These are phyloP conservation scores for Hedya salicella DNA, from an alignment of 2,888 invertebrate species.

Conservation along the genomic window DNA sequence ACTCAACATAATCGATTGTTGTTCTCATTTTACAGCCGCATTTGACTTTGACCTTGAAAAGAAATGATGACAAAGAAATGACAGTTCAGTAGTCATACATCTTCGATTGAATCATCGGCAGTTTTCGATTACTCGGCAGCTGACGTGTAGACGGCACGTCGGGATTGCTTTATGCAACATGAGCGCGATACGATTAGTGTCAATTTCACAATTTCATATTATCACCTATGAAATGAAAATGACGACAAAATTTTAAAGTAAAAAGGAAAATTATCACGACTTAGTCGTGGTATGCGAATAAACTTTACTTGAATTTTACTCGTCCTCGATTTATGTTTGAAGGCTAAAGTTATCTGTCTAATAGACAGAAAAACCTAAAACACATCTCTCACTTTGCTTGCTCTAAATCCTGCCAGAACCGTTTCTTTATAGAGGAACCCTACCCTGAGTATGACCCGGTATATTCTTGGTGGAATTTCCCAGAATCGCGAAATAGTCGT, in stretches of 20 bases:
- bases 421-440: too few relatives aligned
- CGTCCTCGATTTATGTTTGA: too few relatives aligned
- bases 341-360: too few relatives aligned
- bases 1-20: background rate
- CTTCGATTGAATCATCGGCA: slow-evolving; percentile 33
- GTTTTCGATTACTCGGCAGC: slow-evolving; percentile 34
- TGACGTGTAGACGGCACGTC: too few relatives aligned
- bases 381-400: too few relatives aligned
- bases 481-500: too few relatives aligned
- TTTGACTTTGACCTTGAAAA: slow-evolving; percentile 32
- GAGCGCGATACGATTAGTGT: background rate
- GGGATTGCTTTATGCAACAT: slow-evolving; percentile 23
- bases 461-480: too few relatives aligned
- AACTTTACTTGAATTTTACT: too few relatives aligned
- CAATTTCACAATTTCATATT: background rate
- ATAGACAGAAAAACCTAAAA: too few relatives aligned
- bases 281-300: too few relatives aligned
- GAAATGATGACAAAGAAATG: slow-evolving; percentile 24
- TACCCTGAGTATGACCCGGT: too few relatives aligned
- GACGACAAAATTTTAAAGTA: slow-evolving; percentile 2
- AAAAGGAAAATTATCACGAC: background rate
- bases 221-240: background rate
- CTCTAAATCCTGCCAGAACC: too few relatives aligned
- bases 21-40: slow-evolving; percentile 13
- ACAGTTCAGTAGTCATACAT: slow-evolving; percentile 19